Conservation (phyloP, 2,113 vertebrate species). For the Aix galericulata region DNA sequence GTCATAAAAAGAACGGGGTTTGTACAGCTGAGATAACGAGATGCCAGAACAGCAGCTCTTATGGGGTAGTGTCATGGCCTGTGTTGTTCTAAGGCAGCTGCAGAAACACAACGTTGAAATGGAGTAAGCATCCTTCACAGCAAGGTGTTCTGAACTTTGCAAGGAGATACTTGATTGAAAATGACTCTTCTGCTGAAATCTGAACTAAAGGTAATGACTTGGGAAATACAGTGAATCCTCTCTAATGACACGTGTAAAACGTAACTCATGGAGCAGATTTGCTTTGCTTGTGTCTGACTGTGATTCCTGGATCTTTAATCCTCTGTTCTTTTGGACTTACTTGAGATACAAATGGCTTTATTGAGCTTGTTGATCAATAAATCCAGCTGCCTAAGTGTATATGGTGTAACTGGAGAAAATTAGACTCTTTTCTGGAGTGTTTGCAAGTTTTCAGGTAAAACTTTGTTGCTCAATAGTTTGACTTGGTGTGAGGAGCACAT, state of each 20-base stretch:
- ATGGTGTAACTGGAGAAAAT: not conserved
- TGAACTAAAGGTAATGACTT: not conserved
- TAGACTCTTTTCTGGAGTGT: not conserved
- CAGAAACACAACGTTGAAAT: not conserved
- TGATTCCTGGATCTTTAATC: not conserved
- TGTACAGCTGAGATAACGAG: not conserved
- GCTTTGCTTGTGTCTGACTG: not conserved
- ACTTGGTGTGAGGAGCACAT: not conserved
- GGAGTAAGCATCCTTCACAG: not conserved
- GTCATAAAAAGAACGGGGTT: not conserved
- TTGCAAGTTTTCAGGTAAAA: not conserved
- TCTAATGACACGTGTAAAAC: not conserved
- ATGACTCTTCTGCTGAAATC: not conserved
- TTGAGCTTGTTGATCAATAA: not conserved
- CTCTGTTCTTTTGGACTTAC: not conserved
- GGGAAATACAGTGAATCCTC: not conserved
- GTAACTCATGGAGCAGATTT: not conserved
- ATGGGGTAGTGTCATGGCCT: not conserved
- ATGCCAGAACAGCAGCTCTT: not conserved
- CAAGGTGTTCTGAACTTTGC: not conserved
- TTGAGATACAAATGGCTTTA: not conserved
- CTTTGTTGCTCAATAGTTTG: not conserved
- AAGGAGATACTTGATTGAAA: not conserved
- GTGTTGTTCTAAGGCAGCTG: not conserved
- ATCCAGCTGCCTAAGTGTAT: not conserved